These are phyloP conservation scores for Drosophila rhopaloa DNA, from an alignment of 1,140 invertebrate genomes.

Conservation along the genomic window DNA sequence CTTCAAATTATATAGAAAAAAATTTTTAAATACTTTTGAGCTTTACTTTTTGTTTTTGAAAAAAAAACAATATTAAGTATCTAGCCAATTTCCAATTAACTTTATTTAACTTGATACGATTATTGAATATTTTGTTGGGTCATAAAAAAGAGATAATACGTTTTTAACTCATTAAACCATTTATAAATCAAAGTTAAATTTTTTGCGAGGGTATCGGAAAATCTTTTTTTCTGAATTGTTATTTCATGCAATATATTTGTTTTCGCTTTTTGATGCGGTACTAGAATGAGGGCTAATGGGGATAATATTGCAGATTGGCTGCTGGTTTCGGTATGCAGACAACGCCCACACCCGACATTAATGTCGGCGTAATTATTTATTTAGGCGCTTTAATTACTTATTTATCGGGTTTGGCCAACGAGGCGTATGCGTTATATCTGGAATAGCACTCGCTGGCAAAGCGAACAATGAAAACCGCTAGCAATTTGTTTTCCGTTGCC, in stretches of 20 bases:
- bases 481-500: slow-evolving; percentile 27
- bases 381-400: slow-evolving; percentile 72
- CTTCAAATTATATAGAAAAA: no score
- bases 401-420: slow-evolving; percentile 59
- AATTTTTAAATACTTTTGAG: no score
- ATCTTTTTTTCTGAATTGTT: background rate
- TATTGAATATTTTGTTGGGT: no score
- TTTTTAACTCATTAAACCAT: no score
- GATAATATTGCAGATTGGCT: slow-evolving; percentile 44
- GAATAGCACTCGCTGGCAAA: background rate
- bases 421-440: slow-evolving; percentile 65
- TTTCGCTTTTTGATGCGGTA: slow-evolving; percentile 2
- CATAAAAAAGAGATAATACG: no score
- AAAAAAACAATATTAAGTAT: no score
- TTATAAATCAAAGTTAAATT: background rate
- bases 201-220: slow-evolving; percentile 9
- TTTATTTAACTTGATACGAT: no score
- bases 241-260: slow-evolving; percentile 6
- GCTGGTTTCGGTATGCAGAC: slow-evolving; percentile 32
- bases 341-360: slow-evolving; percentile 37
- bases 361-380: slow-evolving; percentile 70
- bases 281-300: slow-evolving; percentile 17
- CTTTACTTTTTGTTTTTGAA: no score
- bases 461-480: slow-evolving; percentile 15
- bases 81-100: no score